Evolutionary conservation across 2,113 vertebrate species (phyloP).

Genomic region (Sylvilagus bachmani): DNA sequence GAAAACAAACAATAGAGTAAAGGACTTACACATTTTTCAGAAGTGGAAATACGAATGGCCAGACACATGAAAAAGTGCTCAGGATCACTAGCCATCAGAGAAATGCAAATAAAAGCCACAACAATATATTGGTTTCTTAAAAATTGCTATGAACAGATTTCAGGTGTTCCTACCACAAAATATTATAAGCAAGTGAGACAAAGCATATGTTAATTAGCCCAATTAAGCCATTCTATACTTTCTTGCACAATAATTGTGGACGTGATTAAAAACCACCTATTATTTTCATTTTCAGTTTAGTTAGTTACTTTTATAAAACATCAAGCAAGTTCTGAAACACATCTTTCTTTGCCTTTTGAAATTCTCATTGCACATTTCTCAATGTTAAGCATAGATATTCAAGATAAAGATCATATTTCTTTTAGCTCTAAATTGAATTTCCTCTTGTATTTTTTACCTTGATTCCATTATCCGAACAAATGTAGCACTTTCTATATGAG

Average conservation of each 20-base stretch:
- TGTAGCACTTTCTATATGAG: not conserved
- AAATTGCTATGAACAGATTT: not conserved
- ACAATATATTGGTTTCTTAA: not conserved
- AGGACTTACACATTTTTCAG: no score
- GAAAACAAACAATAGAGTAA: no score
- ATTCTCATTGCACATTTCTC: not conserved
- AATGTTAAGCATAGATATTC: not conserved
- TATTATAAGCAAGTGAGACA: not conserved
- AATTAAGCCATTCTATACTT: not conserved
- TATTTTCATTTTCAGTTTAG: not conserved
- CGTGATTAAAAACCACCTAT: not conserved
- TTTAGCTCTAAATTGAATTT: slow-evolving; percentile 14
- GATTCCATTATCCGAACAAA: not conserved
- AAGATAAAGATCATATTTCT: slow-evolving; percentile 1
- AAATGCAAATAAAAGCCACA: not conserved
- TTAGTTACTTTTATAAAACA: not conserved
- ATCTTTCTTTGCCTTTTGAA: slow-evolving; percentile 20
- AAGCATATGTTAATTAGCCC: not conserved
- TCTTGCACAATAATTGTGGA: no score
- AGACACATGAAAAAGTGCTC: no score
- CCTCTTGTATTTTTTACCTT: not conserved
- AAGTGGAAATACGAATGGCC: no score
- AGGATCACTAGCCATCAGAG: no score
- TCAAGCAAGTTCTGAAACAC: not conserved
- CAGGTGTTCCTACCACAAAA: not conserved